phyloP scores from a whole-genome alignment of 1,140 invertebrate species.

The Drosophila parvula region DNA sequence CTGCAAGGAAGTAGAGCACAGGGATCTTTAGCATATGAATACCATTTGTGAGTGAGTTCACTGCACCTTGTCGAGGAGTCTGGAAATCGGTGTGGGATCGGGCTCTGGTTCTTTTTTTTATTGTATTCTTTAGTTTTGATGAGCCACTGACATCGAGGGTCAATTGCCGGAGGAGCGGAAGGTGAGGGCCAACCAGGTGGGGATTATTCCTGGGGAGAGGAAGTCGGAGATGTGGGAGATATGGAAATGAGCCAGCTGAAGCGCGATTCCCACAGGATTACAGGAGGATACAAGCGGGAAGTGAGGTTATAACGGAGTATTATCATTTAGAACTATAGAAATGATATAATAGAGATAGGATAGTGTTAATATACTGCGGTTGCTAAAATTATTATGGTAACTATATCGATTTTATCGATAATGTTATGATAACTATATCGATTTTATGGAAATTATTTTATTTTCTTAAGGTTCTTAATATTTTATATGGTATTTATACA shows the following conservation, averaged over 20 bases:
- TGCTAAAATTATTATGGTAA: too few species aligned
- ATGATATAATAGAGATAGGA: slow-evolving; percentile 11
- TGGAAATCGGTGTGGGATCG: slow-evolving; percentile 31
- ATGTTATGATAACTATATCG: too few species aligned
- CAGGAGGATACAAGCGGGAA: background rate
- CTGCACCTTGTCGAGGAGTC: slow-evolving; percentile 39
- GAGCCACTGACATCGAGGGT: slow-evolving; percentile 44
- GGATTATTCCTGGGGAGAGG: slow-evolving; percentile 20
- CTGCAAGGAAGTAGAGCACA: slow-evolving; percentile 67
- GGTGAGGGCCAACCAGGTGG: slow-evolving; percentile 39
- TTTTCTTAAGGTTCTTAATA: too few species aligned
- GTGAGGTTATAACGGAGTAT: background rate
- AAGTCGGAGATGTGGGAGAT: slow-evolving; percentile 35
- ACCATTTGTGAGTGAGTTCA: slow-evolving; percentile 58
- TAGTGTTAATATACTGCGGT: too few species aligned
- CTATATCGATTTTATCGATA: too few species aligned
- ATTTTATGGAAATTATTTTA: too few species aligned
- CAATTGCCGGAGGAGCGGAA: slow-evolving; percentile 41
- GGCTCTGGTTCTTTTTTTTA: slow-evolving; percentile 27
- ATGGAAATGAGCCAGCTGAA: slow-evolving; percentile 34
- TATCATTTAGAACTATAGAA: slow-evolving; percentile 8
- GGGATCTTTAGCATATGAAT: slow-evolving; percentile 69
- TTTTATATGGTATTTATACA: too few species aligned
- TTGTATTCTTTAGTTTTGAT: slow-evolving; percentile 30
- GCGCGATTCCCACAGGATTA: slow-evolving; percentile 40